A percentile compares a stretch with the other conserved stretches of the same genome.
Conservation (phyloP, 2,888 invertebrate species). For the Apamea crenata region DNA sequence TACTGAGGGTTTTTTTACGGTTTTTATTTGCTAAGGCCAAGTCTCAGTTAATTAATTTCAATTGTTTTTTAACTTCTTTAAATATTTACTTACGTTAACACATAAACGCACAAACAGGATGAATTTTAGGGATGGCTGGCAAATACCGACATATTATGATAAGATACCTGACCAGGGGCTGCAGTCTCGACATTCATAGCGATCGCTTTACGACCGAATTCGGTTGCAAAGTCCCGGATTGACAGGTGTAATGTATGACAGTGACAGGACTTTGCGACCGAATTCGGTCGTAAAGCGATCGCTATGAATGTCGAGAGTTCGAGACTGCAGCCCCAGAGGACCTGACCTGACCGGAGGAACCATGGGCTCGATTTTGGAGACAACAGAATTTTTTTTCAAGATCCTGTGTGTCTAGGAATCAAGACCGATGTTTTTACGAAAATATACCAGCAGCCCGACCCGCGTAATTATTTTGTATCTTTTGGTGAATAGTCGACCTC, state of each 20-base stretch:
- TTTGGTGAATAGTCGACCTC: neutral
- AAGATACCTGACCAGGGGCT: neutral
- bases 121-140: neutral
- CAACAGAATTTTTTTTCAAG: neutral
- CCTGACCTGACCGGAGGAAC: no score
- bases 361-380: neutral
- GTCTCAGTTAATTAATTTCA: neutral
- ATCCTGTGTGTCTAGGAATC: neutral
- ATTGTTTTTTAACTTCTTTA: neutral
- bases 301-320: no score
- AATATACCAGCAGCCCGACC: neutral
- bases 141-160: neutral
- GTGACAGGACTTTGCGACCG: no score
- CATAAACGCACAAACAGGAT: neutral
- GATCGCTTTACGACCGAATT: no score
- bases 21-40: neutral
- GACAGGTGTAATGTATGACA: no score
- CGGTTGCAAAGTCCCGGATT: no score
- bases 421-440: neutral
- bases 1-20: neutral
- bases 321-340: no score
- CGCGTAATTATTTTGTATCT: neutral
- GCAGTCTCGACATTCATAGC: no score
- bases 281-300: no score
- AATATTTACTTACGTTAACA: neutral